Evolutionary conservation across 2,888 invertebrate species (phyloP).

Genomic region (Dorcus hopei): DNA sequence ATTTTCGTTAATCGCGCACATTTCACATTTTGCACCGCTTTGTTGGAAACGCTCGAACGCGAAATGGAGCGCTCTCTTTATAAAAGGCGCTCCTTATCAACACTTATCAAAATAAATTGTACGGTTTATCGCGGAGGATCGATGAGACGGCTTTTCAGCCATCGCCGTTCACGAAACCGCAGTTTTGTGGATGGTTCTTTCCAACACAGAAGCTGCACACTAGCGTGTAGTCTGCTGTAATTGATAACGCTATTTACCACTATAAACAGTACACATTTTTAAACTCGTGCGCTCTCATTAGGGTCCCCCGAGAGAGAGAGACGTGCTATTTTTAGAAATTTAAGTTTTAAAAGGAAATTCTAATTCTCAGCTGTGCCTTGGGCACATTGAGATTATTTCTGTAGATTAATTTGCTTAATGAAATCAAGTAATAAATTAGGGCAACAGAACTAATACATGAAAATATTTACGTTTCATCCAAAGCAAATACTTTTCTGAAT

Average conservation of each 20-base stretch:
- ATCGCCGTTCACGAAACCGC: not conserved
- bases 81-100: not conserved
- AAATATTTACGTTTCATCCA: too few relatives aligned
- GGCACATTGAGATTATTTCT: not conserved
- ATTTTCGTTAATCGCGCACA: not conserved
- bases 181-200: too few relatives aligned
- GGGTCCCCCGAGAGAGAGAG: constrained; percentile 12
- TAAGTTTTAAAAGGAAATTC: constrained; percentile 14
- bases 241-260: constrained; percentile 1
- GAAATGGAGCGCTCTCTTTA: not conserved
- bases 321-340: constrained; percentile 15
- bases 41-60: not conserved
- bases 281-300: constrained; percentile 8
- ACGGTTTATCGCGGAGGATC: not conserved
- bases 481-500: too few relatives aligned
- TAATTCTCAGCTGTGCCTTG: constrained; percentile 3
- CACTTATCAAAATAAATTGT: not conserved
- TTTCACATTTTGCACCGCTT: not conserved
- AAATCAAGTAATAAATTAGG: not conserved
- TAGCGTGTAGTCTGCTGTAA: not conserved
- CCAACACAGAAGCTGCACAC: too few relatives aligned
- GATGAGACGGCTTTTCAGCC: not conserved
- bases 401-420: not conserved
- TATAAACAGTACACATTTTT: not conserved
- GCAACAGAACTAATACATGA: too few relatives aligned